Conservation (phyloP, 2,888 invertebrate genomes). For the Marasmarcha lunaedactyla region DNA sequence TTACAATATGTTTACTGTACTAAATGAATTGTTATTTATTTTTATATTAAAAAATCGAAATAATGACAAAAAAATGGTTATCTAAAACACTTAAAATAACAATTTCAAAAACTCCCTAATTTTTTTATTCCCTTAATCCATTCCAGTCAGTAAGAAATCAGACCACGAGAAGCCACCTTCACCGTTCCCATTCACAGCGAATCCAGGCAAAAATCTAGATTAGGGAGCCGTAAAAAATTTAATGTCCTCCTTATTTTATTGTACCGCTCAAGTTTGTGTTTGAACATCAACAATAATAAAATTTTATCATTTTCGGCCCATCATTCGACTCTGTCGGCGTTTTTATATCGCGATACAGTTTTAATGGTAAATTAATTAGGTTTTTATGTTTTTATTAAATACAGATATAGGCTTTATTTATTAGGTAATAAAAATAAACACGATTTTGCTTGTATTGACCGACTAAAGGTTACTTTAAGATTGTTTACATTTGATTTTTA, state of each 20-base stretch:
- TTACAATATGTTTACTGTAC: too few species aligned
- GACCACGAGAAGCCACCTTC: too few species aligned
- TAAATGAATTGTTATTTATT: too few species aligned
- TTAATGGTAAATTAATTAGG: slow-evolving; percentile 45
- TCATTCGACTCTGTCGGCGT: slow-evolving; percentile 21
- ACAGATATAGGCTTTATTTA: slow-evolving; percentile 8
- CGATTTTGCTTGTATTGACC: background rate
- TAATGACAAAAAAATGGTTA: too few species aligned
- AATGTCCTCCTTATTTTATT: slow-evolving; percentile 31
- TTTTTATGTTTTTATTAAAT: slow-evolving; percentile 32
- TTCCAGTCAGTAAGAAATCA: background rate
- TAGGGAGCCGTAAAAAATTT: slow-evolving; percentile 44
- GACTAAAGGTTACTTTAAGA: too few species aligned
- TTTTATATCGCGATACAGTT: slow-evolving; percentile 19
- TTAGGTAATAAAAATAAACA: slow-evolving; percentile 3
- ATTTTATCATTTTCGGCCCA: slow-evolving; percentile 13
- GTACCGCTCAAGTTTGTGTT: slow-evolving; percentile 9
- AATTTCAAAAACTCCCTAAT: too few species aligned
- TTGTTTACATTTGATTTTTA: too few species aligned
- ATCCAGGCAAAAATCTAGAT: slow-evolving; percentile 60
- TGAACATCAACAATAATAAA: slow-evolving; percentile 17
- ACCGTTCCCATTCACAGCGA: slow-evolving; percentile 24
- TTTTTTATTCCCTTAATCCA: background rate
- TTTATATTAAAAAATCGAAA: too few species aligned
- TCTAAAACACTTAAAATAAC: too few species aligned